Evolutionary conservation across 2,797 vertebrate species (phyloP).

Genomic region (Nothura maculosa): DNA sequence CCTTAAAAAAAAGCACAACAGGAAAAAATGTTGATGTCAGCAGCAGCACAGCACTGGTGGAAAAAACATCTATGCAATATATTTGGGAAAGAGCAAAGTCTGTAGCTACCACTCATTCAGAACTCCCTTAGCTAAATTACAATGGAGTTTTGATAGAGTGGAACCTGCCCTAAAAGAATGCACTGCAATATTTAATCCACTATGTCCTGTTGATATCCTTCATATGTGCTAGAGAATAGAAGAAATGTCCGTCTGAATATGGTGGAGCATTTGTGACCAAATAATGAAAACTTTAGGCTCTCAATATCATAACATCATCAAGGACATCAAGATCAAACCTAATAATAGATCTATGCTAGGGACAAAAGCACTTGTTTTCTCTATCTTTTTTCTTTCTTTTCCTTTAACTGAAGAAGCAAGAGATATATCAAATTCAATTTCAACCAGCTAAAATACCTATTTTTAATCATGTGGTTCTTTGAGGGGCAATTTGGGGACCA

Average conservation of each 20-base stretch:
- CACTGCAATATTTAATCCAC: background rate
- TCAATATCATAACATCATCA: background rate
- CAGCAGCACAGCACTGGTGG: background rate
- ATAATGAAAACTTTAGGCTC: background rate
- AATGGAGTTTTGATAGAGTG: background rate
- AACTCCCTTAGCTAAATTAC: background rate
- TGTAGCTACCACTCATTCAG: background rate
- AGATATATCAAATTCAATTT: background rate
- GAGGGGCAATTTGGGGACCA: no score
- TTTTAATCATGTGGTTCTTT: background rate
- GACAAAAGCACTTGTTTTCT: background rate
- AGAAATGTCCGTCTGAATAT: background rate
- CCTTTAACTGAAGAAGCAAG: background rate
- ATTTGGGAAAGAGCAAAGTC: background rate
- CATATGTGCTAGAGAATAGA: background rate
- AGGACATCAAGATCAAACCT: slow-evolving; percentile 25
- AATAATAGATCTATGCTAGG: slow-evolving; percentile 22
- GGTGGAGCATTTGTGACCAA: background rate
- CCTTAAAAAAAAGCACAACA: slow-evolving; percentile 79
- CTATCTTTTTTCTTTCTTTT: background rate
- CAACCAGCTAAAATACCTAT: background rate
- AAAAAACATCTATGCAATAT: background rate
- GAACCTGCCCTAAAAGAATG: background rate
- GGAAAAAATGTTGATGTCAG: background rate
- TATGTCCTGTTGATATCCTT: background rate